These are phyloP conservation scores for Parasteatoda lunata DNA, from an alignment of 2,888 invertebrate genomes.

Conservation along the genomic window DNA sequence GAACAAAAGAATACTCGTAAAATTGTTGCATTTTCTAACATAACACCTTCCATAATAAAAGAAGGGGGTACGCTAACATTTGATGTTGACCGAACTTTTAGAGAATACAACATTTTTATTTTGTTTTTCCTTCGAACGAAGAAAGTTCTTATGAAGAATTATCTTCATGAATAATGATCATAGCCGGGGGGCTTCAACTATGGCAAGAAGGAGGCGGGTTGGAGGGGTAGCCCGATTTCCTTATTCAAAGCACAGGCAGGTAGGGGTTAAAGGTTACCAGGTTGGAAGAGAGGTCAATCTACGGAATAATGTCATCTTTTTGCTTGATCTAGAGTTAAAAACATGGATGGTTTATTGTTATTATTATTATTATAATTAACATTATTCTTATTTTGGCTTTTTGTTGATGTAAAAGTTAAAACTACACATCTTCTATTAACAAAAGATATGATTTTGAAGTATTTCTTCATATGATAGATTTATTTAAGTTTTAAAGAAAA, in stretches of 20 bases:
- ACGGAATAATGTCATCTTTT: conserved; percentile 64
- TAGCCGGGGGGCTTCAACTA: conserved; percentile 42
- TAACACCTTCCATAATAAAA: conserved; percentile 5
- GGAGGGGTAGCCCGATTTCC: conserved; percentile 54
- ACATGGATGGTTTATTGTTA: conserved; percentile 54
- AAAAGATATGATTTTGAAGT: no score
- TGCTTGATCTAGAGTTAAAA: conserved; percentile 61
- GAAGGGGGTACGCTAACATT: conserved; percentile 9
- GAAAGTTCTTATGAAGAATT: conserved; percentile 58
- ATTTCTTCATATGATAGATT: no score
- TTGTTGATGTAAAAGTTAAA: not conserved
- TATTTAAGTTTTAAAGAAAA: no score
- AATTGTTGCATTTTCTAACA: not conserved
- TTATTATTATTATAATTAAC: conserved; percentile 30
- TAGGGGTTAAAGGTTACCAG: conserved; percentile 64
- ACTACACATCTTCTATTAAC: not conserved
- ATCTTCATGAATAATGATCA: conserved; percentile 68
- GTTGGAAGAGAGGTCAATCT: conserved; percentile 60
- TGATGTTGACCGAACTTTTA: conserved; percentile 27
- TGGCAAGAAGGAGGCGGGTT: conserved; percentile 6
- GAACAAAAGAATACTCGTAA: not conserved
- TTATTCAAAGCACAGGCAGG: conserved; percentile 63
- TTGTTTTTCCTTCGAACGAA: conserved; percentile 39
- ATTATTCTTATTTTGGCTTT: not conserved
- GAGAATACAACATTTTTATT: conserved; percentile 20